Base-by-base conservation (phyloP, 2,113 vertebrate species). In the Anarhynchus alexandrinus region DNA sequence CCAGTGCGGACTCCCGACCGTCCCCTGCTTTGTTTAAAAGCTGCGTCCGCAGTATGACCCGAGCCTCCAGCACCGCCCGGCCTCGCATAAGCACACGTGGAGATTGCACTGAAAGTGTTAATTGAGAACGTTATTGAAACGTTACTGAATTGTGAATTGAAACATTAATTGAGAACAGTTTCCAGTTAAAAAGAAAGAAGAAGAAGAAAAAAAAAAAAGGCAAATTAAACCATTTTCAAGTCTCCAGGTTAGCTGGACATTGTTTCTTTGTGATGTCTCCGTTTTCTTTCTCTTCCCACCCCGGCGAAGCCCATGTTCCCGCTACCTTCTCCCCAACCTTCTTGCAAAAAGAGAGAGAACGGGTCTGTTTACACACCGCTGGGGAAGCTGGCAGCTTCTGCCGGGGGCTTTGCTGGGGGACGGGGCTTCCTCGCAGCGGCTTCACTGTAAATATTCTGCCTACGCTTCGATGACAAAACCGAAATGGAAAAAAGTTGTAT, bases 401-500 rank as follows among this genome's bases (percentile, higher is more conserved):
- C 62, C 4, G 7, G 81, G 77, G 45, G 61, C 86, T 89, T 27
- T 27, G 45, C 66, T 29, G 76, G 88, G 71, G 76, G 30, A 70
- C 10, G 34, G 69, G 59, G 71, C 71, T 88, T 82, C 90, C 90
- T 29, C 23, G 11, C 85, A 59, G 93, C 59, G 32, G 78, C 90
- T 91, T 67, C 88, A 4, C 66, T 97, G 86, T 97, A 96, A 94
- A 96, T 89, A 91, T 7, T 73, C 84, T 90, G 84, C 91, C 83
- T 89, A 57, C 58, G 92, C 88, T 96, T 93, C 71, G 20, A 70
- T 86, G 92, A 64, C 86, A 91, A 89, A 95, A 86, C 77, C 32
- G 34, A 95, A 79, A 45, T 38, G 84, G 88, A 74, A 78, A 74
- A 59, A 90, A 89, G 82, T 26, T 94, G 67, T 95, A 92, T 78